Percentiles rank a stretch among this genome's conserved stretches.
These are phyloP conservation scores for Drosophila gunungcola DNA, from an alignment of 1,140 invertebrate species.

Conservation along the genomic window DNA sequence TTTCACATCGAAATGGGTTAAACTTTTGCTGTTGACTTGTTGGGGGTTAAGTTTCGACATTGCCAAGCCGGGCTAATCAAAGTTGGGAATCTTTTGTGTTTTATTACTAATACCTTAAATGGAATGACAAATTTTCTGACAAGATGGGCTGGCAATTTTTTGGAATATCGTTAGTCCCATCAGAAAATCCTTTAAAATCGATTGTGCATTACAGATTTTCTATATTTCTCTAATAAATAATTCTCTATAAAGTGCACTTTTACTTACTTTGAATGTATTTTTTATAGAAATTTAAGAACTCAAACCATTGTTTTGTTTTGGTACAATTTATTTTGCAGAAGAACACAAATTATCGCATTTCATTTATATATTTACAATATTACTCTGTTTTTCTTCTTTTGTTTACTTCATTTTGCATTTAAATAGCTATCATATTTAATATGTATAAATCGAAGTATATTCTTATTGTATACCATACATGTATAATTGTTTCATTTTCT, in stretches of 20 bases:
- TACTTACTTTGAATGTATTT: not conserved
- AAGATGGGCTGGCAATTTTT: conserved; percentile 8
- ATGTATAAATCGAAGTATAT: conserved; percentile 38
- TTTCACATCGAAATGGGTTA: conserved; percentile 42
- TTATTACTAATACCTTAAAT: conserved; percentile 30
- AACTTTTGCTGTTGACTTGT: conserved; percentile 42
- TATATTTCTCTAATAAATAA: not conserved
- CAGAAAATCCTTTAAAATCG: conserved; percentile 2
- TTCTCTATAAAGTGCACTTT: not conserved
- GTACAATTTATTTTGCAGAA: conserved; percentile 49
- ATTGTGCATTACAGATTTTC: not conserved
- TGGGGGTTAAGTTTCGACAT: conserved; percentile 29
- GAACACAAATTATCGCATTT: conserved; percentile 39
- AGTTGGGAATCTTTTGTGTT: conserved; percentile 30
- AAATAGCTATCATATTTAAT: conserved; percentile 60
- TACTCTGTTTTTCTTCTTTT: conserved; percentile 25
- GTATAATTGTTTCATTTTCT: conserved; percentile 56
- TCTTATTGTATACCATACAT: conserved; percentile 33
- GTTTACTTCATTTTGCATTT: conserved; percentile 34
- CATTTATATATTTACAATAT: conserved; percentile 66
- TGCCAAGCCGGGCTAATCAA: conserved; percentile 37
- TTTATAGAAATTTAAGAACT: not conserved
- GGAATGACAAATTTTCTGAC: conserved; percentile 14
- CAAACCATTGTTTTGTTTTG: conserved; percentile 14
- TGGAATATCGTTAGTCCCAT: conserved; percentile 1